Percentiles rank a stretch among this genome's conserved stretches.
phyloP scores from a whole-genome alignment of 2,888 invertebrate species.

The Microplitis deprimator region DNA sequence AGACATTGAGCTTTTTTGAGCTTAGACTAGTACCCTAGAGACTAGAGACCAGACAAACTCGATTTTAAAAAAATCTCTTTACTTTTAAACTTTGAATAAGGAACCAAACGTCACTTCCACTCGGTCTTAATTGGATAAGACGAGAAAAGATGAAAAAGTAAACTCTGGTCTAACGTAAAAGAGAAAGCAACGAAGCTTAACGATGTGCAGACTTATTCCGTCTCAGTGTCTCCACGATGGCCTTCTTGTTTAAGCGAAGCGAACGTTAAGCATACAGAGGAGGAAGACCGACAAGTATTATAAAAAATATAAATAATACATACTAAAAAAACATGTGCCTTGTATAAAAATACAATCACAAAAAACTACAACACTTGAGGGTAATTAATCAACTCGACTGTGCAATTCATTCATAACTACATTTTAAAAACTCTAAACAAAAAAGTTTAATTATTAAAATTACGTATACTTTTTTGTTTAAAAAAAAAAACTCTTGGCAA shows the following conservation, averaged over 20 bases:
- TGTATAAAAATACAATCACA: neutral
- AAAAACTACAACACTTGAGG: neutral
- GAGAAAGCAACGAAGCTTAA: slow-evolving; percentile 25
- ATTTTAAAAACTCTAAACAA: neutral
- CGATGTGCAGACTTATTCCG: neutral
- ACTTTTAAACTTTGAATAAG: neutral
- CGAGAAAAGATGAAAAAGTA: slow-evolving; percentile 10
- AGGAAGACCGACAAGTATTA: neutral
- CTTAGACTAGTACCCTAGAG: too few relatives aligned
- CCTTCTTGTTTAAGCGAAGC: neutral
- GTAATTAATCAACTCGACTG: neutral
- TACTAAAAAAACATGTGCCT: neutral
- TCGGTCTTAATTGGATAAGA: slow-evolving; percentile 20
- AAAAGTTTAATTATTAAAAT: neutral
- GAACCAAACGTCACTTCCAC: neutral
- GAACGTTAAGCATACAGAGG: neutral
- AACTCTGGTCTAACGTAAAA: neutral
- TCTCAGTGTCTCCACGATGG: neutral
- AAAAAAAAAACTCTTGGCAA: neutral
- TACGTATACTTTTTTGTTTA: too few relatives aligned
- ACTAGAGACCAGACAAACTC: neutral
- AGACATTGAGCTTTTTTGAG: neutral
- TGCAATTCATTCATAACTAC: neutral
- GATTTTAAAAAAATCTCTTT: neutral
- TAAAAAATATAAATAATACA: neutral